Base-by-base conservation (phyloP, 1,140 invertebrate genomes). In the Varroa destructor region DNA sequence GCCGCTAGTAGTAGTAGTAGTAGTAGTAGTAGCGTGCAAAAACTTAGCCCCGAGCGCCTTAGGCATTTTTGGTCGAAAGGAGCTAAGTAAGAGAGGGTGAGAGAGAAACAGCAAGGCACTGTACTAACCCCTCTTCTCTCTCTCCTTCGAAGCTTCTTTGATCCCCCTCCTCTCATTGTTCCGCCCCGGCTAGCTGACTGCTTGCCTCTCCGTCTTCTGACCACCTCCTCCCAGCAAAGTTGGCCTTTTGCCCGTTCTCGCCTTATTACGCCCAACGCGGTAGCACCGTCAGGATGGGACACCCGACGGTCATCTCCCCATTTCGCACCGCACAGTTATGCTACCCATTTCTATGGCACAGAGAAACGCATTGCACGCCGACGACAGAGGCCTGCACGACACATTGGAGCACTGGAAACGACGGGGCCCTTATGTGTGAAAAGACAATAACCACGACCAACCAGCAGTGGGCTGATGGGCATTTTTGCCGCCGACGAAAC, bases 381-480 rank as follows among this genome's bases (percentile, higher is more conserved):
- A 3, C 46, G 46, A 51, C 46, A 51, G 46, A 51, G 8, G 46
- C 46, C 46, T 3, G 8, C 46, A 25, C 25, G 25, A 25, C 25
- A 25, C 3, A 8, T 12, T 37, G 12, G 61, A 67, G 57, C 25
- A 42, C 57, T 37, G 57, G 40, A 36, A 12, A 42, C 57, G 25
- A 42, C 25, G 57, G 40, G 61, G 61, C 37, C 61, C 61, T 67
- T 67, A 67, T 67, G 61, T 67, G 61, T 67, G 61, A 67, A 67
- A 67, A 67, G 61, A 67, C 61, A 67, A 67, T 67, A 67, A 67
- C 61, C 61, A 40, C 61, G 61, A 67, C 61, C 61, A 67, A 37
- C 36, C 61, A 8, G 57, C 57, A 12, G 57, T 36, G 61, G 61
- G 61, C 2, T 67, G 61, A 67, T 51, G 61, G 46, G 61, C 61